Percentiles rank a stretch among this genome's conserved stretches.
Conservation (phyloP, 2,888 invertebrate genomes). For the Hirudinaria manillensis region DNA sequence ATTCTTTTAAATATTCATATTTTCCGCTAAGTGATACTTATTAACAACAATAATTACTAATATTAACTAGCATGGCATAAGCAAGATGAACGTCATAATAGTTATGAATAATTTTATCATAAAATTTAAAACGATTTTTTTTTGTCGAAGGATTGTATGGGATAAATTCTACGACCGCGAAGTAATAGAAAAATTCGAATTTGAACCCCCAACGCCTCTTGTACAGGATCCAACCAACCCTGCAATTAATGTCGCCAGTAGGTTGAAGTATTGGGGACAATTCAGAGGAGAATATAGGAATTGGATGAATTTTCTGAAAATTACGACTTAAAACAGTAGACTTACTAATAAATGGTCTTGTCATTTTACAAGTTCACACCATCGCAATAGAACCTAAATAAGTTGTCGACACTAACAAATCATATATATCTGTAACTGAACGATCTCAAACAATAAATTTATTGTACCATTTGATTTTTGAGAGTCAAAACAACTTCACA, state of each 20-base stretch:
- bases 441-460: no score
- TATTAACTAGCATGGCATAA: no score
- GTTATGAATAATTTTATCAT: not conserved
- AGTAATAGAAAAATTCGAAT: constrained; percentile 33
- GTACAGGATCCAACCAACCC: constrained; percentile 42
- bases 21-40: no score
- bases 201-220: constrained; percentile 41
- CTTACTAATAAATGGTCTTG: not conserved
- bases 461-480: no score
- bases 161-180: constrained; percentile 36
- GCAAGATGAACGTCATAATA: not conserved
- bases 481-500: no score
- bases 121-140: not conserved
- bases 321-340: constrained; percentile 11
- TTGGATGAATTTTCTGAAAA: constrained; percentile 38
- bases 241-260: constrained; percentile 39
- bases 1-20: no score
- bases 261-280: constrained; percentile 42
- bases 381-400: not conserved
- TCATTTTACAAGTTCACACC: not conserved
- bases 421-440: no score
- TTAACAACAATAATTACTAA: no score
- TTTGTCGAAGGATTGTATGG: constrained; percentile 33
- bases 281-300: constrained; percentile 38
- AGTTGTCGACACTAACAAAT: no score